Conservation (phyloP, 2,113 vertebrate species). For the Tychaedon coryphoeus region DNA sequence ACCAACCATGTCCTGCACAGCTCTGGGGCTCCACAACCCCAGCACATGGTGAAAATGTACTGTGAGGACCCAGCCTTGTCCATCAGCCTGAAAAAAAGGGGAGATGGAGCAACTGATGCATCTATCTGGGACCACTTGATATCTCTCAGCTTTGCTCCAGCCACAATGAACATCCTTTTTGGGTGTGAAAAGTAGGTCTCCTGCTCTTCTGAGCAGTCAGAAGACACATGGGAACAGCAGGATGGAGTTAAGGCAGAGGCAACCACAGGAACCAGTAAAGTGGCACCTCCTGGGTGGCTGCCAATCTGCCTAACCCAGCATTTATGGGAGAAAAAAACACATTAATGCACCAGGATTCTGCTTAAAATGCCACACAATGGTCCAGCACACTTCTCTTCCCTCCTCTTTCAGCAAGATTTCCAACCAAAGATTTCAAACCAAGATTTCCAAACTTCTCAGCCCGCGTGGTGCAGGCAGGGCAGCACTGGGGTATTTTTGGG, state of each 20-base stretch:
- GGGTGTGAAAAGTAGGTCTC: neutral
- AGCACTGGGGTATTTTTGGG: neutral
- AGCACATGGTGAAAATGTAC: neutral
- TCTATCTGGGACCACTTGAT: too few relatives aligned
- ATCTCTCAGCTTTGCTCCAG: neutral
- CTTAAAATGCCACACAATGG: fast-evolving
- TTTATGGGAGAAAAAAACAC: neutral
- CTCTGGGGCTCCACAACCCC: neutral
- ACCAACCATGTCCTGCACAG: neutral
- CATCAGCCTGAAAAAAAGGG: neutral
- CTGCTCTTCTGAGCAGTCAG: neutral
- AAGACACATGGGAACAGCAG: neutral
- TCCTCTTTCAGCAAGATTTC: neutral
- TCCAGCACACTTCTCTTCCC: neutral
- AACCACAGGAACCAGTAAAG: fast-evolving
- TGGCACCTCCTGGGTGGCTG: fast-evolving
- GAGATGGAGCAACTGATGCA: neutral
- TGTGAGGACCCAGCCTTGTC: neutral
- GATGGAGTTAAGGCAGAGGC: neutral
- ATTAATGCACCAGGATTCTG: neutral
- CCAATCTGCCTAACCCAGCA: neutral
- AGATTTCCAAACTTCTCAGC: neutral
- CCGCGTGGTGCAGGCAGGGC: fast-evolving
- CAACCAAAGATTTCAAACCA: neutral
- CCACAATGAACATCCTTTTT: fast-evolving